Evolutionary conservation across 2,888 invertebrate genomes (phyloP).

Genomic region (Tipula unca): DNA sequence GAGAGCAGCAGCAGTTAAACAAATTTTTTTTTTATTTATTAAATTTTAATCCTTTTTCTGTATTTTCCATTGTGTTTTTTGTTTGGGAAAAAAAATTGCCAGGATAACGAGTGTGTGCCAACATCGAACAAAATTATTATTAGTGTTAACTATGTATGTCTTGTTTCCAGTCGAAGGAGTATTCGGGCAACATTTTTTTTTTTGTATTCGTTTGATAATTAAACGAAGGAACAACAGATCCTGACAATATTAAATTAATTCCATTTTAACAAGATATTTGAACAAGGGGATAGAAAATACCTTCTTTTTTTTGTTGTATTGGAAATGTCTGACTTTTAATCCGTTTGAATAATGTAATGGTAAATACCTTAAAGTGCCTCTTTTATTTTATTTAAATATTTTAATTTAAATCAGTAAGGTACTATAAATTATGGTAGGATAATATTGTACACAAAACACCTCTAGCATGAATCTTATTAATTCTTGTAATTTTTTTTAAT

Average conservation of each 20-base stretch:
- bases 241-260: not conserved
- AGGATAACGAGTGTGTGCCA: not conserved
- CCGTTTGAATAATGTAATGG: not conserved
- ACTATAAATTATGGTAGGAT: not conserved
- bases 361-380: not conserved
- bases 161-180: not conserved
- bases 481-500: too few species aligned
- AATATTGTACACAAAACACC: not conserved
- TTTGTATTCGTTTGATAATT: not conserved
- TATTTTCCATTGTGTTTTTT: not conserved
- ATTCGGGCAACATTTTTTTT: not conserved
- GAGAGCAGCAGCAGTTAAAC: not conserved
- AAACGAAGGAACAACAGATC: not conserved
- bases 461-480: not conserved
- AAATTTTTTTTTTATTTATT: not conserved
- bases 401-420: too few species aligned
- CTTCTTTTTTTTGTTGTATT: too few species aligned
- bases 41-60: not conserved
- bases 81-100: not conserved
- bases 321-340: not conserved
- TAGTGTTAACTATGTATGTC: not conserved
- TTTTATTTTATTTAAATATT: not conserved
- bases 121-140: not conserved
- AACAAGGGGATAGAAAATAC: not conserved
- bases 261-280: not conserved